phyloP scores from a whole-genome alignment of 2,888 invertebrate species.

The Xestia sexstrigata region DNA sequence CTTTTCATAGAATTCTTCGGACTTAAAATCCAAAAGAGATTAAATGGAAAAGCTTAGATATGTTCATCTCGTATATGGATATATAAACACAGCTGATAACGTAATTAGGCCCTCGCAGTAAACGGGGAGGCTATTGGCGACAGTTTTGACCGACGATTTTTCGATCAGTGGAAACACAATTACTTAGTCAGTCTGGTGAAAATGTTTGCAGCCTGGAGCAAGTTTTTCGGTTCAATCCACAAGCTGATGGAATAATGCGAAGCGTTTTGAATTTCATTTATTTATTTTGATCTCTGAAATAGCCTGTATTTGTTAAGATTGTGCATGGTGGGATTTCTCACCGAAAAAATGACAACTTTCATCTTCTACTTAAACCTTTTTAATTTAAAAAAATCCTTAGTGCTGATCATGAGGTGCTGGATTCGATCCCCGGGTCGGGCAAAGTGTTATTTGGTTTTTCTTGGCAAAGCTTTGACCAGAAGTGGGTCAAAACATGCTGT shows the following conservation, averaged over 20 bases:
- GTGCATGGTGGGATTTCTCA: too few relatives aligned
- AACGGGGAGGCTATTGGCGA: conserved; percentile 13
- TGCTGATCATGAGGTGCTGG: too few relatives aligned
- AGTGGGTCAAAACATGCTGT: too few relatives aligned
- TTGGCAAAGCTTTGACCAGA: too few relatives aligned
- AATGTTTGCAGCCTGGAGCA: conserved; percentile 7
- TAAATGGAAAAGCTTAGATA: neutral
- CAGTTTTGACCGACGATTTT: conserved; percentile 37
- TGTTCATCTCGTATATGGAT: neutral
- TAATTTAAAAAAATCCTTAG: too few relatives aligned
- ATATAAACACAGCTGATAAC: conserved; percentile 22
- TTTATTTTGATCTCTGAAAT: neutral
- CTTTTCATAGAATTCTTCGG: neutral
- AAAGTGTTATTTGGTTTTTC: too few relatives aligned
- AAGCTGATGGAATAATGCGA: neutral
- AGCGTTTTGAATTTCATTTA: neutral
- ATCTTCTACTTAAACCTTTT: too few relatives aligned
- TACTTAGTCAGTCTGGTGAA: conserved; percentile 39
- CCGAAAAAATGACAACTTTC: too few relatives aligned
- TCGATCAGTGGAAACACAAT: conserved; percentile 47
- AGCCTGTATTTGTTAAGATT: neutral
- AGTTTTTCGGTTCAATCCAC: conserved; percentile 7
- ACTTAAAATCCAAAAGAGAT: neutral
- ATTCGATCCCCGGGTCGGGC: too few relatives aligned
- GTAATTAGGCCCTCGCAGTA: conserved; percentile 32